Conservation (phyloP, 2,888 invertebrate genomes). For the Callimorpha dominula region DNA sequence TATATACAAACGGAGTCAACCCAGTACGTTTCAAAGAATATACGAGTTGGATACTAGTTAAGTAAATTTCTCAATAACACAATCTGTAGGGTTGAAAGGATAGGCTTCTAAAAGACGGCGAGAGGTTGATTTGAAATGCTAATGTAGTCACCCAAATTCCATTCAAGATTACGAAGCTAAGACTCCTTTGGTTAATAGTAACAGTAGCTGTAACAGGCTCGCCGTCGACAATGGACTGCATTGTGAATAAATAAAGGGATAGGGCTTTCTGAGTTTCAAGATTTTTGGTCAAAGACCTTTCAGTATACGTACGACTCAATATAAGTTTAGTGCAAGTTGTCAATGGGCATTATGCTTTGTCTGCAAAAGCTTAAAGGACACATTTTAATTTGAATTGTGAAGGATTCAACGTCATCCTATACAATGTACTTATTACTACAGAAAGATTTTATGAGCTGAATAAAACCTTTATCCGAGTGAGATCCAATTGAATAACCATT, state of each 20-base stretch:
- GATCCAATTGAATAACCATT: background rate
- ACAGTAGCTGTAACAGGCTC: conserved; percentile 50
- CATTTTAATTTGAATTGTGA: background rate
- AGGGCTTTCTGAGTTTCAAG: conserved; percentile 39
- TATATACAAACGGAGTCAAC: conserved; percentile 16
- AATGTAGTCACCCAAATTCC: conserved; percentile 63
- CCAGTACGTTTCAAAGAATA: conserved; percentile 30
- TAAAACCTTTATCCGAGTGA: background rate
- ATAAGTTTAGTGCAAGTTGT: background rate
- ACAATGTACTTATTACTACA: background rate
- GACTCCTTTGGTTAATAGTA: conserved; percentile 60
- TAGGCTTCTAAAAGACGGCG: conserved; percentile 52
- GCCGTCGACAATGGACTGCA: conserved; percentile 51
- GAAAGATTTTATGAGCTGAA: background rate
- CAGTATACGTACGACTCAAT: background rate
- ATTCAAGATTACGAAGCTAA: conserved; percentile 63
- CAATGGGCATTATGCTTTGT: conserved; percentile 23
- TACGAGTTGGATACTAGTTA: conserved; percentile 42
- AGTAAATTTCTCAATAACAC: conserved; percentile 48
- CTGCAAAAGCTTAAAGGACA: background rate
- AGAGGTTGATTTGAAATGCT: conserved; percentile 67
- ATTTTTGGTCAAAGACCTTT: conserved; percentile 32
- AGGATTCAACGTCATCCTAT: background rate
- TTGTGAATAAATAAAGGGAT: conserved; percentile 55
- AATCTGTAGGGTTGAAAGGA: conserved; percentile 56